Percentiles rank a stretch among this genome's conserved stretches.
Conservation (phyloP, 2,797 vertebrate genomes). For the Gila robusta region DNA sequence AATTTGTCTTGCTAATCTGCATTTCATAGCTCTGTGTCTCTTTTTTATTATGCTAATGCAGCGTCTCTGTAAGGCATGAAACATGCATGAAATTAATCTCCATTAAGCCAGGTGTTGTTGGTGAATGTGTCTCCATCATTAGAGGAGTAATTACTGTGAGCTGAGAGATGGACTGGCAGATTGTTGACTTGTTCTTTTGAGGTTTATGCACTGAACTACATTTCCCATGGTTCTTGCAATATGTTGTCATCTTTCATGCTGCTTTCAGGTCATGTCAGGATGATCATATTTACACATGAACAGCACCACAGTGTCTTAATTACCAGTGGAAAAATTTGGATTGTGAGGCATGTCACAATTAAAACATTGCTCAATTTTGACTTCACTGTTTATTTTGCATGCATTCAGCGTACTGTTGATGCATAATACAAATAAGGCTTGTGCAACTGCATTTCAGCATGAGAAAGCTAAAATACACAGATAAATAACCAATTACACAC, state of each 20-base stretch:
- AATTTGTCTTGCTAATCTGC: constrained; percentile 34
- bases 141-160: constrained; percentile 42
- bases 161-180: constrained; percentile 23
- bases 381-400: background rate
- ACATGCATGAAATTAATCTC: constrained; percentile 41
- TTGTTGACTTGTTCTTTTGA: constrained; percentile 27
- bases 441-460: background rate
- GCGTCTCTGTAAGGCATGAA: constrained; percentile 27
- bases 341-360: background rate
- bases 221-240: constrained; percentile 39
- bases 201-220: constrained; percentile 25
- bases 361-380: background rate
- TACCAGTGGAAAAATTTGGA: background rate
- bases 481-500: background rate
- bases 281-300: background rate
- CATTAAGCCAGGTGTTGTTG: constrained; percentile 34
- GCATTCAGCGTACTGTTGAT: background rate
- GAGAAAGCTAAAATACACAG: background rate
- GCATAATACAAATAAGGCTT: background rate
- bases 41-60: constrained; percentile 47
- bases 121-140: constrained; percentile 37
- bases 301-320: background rate
- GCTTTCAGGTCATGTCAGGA: background rate
- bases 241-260: background rate
- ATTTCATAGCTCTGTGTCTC: constrained; percentile 34